A percentile compares a stretch with the other conserved stretches of the same genome.
phyloP scores from a whole-genome alignment of 2,113 vertebrate genomes.

The Ailurus styani region DNA sequence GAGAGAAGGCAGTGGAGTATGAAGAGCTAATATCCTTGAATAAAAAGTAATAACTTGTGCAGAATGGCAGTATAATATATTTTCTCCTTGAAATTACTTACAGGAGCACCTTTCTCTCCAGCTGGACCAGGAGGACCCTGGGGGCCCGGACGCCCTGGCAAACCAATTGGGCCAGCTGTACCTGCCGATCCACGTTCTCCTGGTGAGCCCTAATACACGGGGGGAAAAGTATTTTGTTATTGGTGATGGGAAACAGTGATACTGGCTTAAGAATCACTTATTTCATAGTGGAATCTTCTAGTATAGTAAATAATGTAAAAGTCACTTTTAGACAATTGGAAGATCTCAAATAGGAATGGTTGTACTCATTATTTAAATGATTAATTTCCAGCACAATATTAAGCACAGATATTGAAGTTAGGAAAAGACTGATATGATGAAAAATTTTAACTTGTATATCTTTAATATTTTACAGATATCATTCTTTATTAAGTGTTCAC shows the following conservation, averaged over 20 bases:
- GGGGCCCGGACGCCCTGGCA: constrained; percentile 93
- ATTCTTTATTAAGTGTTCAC: background rate
- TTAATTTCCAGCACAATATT: background rate
- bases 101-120: constrained; percentile 96
- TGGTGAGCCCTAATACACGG: constrained; percentile 89
- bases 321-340: background rate
- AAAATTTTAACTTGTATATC: background rate
- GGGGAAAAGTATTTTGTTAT: background rate
- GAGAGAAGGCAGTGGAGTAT: background rate
- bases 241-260: background rate
- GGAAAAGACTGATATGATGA: background rate
- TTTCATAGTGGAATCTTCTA: background rate
- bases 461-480: background rate
- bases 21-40: constrained; percentile 36
- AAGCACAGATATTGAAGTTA: background rate
- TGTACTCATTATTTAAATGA: background rate
- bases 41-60: constrained; percentile 36
- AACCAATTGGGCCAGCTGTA: constrained; percentile 92
- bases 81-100: constrained; percentile 81
- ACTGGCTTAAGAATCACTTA: background rate
- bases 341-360: background rate
- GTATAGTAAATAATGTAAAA: background rate
- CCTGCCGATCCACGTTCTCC: constrained; percentile 95
- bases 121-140: constrained; percentile 95
- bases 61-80: background rate